Evolutionary conservation across 2,888 invertebrate genomes (phyloP).

Genomic region (Drosophila nr. perissopoda): DNA sequence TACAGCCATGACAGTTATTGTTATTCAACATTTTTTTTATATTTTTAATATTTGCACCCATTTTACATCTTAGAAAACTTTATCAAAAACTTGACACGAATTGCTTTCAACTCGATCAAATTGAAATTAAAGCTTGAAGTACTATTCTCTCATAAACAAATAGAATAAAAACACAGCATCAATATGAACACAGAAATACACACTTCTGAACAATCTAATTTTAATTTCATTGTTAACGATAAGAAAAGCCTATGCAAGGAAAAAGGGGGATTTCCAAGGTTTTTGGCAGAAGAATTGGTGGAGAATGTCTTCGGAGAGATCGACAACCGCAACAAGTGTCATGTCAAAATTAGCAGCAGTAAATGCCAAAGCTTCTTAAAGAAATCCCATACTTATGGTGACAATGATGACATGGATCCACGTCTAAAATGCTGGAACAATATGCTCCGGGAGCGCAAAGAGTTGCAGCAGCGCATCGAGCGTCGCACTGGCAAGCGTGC

Average conservation of each 20-base stretch:
- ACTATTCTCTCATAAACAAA: background rate
- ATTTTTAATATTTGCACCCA: background rate
- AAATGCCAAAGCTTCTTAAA: background rate
- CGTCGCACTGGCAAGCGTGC: conserved; percentile 60
- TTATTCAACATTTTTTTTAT: background rate
- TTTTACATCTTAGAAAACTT: background rate
- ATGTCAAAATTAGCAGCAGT: conserved; percentile 10
- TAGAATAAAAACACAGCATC: background rate
- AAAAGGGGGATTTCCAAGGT: background rate
- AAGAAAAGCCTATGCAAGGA: background rate
- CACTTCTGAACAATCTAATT: background rate
- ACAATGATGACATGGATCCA: conserved; percentile 66
- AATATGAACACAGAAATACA: conserved; percentile 5
- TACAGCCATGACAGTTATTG: conserved; percentile 9
- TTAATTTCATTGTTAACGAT: conserved; percentile 9
- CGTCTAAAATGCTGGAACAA: conserved; percentile 73
- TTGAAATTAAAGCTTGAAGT: background rate
- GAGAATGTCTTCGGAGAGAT: conserved; percentile 27
- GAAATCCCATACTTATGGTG: conserved; percentile 20
- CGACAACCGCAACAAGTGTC: background rate
- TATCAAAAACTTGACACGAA: background rate
- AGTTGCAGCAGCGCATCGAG: conserved; percentile 61
- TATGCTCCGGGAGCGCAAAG: conserved; percentile 53
- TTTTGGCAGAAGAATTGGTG: conserved; percentile 33
- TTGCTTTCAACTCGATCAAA: background rate